Evolutionary conservation across 92 coral and sea anemone genomes (phyloP).

Genomic region (Phenganax stokvisi): DNA sequence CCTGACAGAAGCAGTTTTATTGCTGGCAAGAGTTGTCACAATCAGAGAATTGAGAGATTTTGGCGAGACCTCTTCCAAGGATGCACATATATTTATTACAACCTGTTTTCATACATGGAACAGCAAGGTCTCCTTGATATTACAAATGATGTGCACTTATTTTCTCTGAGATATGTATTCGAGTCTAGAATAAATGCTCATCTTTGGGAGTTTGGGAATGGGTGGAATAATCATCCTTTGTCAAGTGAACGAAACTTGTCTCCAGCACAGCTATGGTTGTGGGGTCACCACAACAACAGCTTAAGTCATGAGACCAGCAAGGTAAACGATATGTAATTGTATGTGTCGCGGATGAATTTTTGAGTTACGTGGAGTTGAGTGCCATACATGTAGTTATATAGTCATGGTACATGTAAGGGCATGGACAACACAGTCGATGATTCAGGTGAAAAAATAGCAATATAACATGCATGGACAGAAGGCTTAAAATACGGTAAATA

Average conservation of each 20-base stretch:
- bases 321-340: slow-evolving; percentile 2
- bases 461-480: no score
- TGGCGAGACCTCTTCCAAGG: slow-evolving; percentile 55
- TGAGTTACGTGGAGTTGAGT: no score
- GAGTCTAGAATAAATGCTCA: slow-evolving; percentile 39
- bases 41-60: slow-evolving; percentile 33
- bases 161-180: slow-evolving; percentile 53
- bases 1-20: slow-evolving; percentile 2
- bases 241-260: slow-evolving; percentile 58
- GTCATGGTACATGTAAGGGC: no score
- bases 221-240: slow-evolving; percentile 59
- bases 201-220: slow-evolving; percentile 53
- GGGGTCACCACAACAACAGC: slow-evolving; percentile 42
- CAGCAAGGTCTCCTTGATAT: slow-evolving; percentile 47
- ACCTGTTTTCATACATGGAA: slow-evolving; percentile 53
- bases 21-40: slow-evolving; percentile 8
- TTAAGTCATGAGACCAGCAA: slow-evolving; percentile 24
- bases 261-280: slow-evolving; percentile 62
- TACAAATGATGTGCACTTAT: slow-evolving; percentile 54
- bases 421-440: no score
- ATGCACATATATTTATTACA: slow-evolving; percentile 47
- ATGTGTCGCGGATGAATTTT: not conserved
- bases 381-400: no score
- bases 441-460: no score
- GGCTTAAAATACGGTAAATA: no score